Evolutionary conservation across 2,888 invertebrate species (phyloP).

Genomic region (Rambutsinella grinnellia): DNA sequence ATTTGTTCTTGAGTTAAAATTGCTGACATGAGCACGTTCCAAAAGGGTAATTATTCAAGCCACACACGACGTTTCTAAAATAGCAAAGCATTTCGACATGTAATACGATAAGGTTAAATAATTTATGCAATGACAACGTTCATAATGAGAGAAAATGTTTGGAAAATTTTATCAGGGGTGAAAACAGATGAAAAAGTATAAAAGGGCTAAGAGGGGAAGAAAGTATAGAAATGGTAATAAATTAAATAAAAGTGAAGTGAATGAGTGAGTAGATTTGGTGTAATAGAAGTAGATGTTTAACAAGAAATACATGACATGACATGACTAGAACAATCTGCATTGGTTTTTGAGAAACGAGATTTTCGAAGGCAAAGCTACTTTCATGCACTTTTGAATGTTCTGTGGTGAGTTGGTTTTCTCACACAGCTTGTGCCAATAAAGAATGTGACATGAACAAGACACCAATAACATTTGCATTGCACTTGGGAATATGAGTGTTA

Average conservation of each 20-base stretch:
- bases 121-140: too few relatives aligned
- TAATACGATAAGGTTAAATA: too few relatives aligned
- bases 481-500: too few relatives aligned
- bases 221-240: conserved; percentile 4
- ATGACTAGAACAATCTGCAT: conserved; percentile 2
- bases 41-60: conserved; percentile 9
- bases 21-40: conserved; percentile 30
- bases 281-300: conserved; percentile 21
- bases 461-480: conserved; percentile 53
- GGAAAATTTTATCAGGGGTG: conserved; percentile 5
- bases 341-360: neutral
- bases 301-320: conserved; percentile 32
- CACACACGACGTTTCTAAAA: conserved; percentile 27
- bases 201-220: conserved; percentile 18
- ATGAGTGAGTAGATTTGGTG: conserved; percentile 24
- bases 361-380: neutral
- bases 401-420: neutral
- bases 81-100: too few relatives aligned
- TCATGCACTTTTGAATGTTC: neutral
- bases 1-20: too few relatives aligned
- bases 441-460: conserved; percentile 51
- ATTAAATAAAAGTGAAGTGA: neutral
- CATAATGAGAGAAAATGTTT: conserved; percentile 32
- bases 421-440: conserved; percentile 2
- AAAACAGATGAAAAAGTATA: neutral